These are phyloP conservation scores for Paramisgurnus dabryanus DNA, from an alignment of 2,113 vertebrate species.

Conservation along the genomic window DNA sequence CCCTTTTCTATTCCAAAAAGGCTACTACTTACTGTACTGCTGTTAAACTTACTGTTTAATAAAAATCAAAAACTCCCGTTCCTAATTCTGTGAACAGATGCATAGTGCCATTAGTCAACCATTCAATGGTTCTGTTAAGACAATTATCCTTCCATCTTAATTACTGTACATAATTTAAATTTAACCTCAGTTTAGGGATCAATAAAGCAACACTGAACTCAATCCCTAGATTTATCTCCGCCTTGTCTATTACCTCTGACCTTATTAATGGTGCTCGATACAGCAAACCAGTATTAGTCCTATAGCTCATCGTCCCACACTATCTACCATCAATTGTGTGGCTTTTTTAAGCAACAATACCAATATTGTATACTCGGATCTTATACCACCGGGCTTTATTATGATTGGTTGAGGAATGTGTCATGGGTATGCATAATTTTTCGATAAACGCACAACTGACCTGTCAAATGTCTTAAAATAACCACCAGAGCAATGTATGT, in stretches of 20 bases:
- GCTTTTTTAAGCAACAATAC: not conserved
- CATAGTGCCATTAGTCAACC: conserved; percentile 12
- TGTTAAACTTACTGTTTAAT: not conserved
- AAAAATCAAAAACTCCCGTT: not conserved
- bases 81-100: not conserved
- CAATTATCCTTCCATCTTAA: not conserved
- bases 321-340: not conserved
- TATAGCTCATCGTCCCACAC: not conserved
- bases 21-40: no score
- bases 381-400: no score
- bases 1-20: not conserved
- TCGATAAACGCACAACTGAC: no score
- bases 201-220: conserved; percentile 32
- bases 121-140: conserved; percentile 15
- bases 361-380: no score
- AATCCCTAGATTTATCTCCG: conserved; percentile 21
- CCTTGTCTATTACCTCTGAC: conserved; percentile 17
- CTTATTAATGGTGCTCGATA: conserved; percentile 29
- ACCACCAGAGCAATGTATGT: no score
- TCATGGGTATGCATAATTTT: no score
- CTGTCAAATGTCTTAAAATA: no score
- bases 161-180: not conserved
- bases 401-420: no score
- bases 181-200: conserved; percentile 29
- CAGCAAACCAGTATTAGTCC: conserved; percentile 1